Evolutionary conservation across 2,888 invertebrate genomes (phyloP).

Genomic region (Drosophila aldrichi): DNA sequence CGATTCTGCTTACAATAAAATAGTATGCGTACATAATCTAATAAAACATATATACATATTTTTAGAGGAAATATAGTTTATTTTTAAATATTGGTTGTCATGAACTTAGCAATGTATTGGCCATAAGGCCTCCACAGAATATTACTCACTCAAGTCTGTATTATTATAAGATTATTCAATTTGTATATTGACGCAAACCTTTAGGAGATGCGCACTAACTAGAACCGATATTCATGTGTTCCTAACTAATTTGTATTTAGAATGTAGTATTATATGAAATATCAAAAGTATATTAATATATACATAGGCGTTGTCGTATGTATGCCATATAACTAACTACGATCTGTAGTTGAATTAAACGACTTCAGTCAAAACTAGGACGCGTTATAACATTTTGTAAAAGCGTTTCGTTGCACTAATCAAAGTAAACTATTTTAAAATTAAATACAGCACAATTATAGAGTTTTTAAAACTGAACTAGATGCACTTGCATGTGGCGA

Average conservation of each 20-base stretch:
- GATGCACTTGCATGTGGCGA: conserved; percentile 51
- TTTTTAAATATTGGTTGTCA: conserved; percentile 26
- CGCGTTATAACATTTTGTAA: conserved; percentile 57
- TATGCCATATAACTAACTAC: conserved; percentile 26
- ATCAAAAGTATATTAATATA: conserved; percentile 37
- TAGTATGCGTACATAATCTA: too few species aligned
- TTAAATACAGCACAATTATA: conserved; percentile 65
- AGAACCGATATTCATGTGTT: conserved; percentile 22
- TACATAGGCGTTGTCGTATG: conserved; percentile 28
- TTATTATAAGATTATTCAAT: conserved; percentile 21
- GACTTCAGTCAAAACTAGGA: conserved; percentile 77
- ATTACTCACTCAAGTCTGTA: conserved; percentile 43
- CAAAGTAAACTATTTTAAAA: conserved; percentile 31
- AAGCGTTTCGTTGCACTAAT: conserved; percentile 71
- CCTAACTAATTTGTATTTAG: conserved; percentile 29
- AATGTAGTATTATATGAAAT: conserved; percentile 30
- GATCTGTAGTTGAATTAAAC: conserved; percentile 51
- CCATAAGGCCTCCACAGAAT: conserved; percentile 15
- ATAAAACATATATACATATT: background rate
- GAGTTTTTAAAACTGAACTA: conserved; percentile 70
- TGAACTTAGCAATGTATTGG: conserved; percentile 15
- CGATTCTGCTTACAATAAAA: too few species aligned
- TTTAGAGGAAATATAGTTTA: conserved; percentile 20
- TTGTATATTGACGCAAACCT: conserved; percentile 48
- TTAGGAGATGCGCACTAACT: conserved; percentile 42